Conservation (phyloP, 2,113 vertebrate species). For the Sphyrna mokarran region DNA sequence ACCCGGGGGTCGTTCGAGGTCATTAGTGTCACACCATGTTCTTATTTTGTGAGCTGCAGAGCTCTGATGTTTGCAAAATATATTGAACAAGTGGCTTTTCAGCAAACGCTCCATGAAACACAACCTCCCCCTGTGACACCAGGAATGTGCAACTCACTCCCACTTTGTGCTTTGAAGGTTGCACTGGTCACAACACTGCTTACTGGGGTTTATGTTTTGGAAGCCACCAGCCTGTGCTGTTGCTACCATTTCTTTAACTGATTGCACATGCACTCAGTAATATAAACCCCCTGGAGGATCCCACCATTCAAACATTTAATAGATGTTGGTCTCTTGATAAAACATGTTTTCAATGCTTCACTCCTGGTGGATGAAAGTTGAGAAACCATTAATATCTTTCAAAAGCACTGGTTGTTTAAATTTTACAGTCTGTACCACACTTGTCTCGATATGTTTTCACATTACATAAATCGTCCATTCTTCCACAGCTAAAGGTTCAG, state of each 20-base stretch:
- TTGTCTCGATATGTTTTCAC: neutral
- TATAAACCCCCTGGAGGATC: neutral
- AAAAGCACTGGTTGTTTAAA: neutral
- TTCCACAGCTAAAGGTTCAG: neutral
- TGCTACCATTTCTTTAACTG: neutral
- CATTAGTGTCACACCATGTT: conserved; percentile 15
- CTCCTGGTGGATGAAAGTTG: neutral
- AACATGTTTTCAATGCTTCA: neutral
- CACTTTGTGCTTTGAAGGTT: neutral
- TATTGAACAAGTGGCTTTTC: neutral
- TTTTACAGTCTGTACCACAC: neutral
- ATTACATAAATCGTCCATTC: neutral
- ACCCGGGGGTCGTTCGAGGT: neutral
- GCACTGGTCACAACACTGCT: neutral
- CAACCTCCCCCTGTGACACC: neutral
- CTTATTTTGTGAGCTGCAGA: conserved; percentile 17
- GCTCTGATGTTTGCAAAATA: conserved; percentile 26
- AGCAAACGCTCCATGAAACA: neutral
- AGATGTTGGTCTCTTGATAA: neutral
- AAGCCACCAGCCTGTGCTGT: neutral
- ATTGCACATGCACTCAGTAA: conserved; percentile 17
- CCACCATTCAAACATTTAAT: neutral
- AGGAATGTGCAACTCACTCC: neutral
- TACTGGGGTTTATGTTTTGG: conserved; percentile 15
- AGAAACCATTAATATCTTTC: neutral